Percentiles rank a stretch among this genome's conserved stretches.
Conservation (phyloP, 1,140 invertebrate species). For the Caenorhabditis latens region DNA sequence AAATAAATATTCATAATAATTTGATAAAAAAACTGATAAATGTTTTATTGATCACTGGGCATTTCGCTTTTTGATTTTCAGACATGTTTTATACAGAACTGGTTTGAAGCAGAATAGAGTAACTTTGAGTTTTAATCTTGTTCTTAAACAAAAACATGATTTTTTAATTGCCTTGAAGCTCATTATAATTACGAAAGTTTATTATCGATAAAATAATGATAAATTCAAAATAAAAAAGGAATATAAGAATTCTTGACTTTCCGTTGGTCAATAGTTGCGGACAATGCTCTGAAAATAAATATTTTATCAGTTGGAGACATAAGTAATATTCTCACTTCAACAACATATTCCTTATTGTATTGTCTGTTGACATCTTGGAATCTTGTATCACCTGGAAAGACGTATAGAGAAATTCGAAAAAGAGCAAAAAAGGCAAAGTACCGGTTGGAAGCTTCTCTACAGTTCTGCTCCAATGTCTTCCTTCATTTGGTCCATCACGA, state of each 20-base stretch:
- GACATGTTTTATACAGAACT: too few relatives aligned
- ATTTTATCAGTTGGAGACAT: neutral
- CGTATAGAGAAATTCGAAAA: too few relatives aligned
- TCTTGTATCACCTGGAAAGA: slow-evolving; percentile 48
- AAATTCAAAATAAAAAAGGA: neutral
- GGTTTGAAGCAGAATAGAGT: too few relatives aligned
- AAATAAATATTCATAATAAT: too few relatives aligned
- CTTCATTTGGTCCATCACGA: slow-evolving; percentile 62
- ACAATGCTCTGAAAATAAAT: slow-evolving; percentile 64
- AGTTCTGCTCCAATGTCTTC: slow-evolving; percentile 62
- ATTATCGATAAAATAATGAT: neutral
- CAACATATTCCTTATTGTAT: slow-evolving; percentile 62
- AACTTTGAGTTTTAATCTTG: too few relatives aligned
- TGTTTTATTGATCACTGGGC: too few relatives aligned
- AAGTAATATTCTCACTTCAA: slow-evolving; percentile 59
- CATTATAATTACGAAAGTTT: neutral
- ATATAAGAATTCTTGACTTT: neutral
- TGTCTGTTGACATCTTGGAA: slow-evolving; percentile 67
- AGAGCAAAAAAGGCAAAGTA: neutral
- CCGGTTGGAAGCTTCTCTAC: slow-evolving; percentile 52
- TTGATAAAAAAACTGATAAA: too few relatives aligned
- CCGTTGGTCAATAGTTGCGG: slow-evolving; percentile 59
- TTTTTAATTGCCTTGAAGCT: neutral
- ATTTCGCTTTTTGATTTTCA: too few relatives aligned
- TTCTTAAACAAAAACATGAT: too few relatives aligned